phyloP scores from a whole-genome alignment of 30 jellyfish, hydroid and myxozoan genomes.

The Sanderia malayensis region DNA sequence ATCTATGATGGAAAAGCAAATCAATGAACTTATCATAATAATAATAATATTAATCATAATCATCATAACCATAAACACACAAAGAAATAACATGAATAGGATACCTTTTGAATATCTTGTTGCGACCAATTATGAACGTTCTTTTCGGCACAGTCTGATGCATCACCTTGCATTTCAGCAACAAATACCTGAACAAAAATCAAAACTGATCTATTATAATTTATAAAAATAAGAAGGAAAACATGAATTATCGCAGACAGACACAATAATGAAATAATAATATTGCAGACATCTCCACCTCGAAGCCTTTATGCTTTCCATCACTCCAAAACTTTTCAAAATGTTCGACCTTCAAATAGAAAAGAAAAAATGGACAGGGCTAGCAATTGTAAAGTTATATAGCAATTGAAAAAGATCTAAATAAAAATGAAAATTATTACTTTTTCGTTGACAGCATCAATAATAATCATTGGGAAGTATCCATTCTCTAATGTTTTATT shows the following conservation, averaged over 20 bases:
- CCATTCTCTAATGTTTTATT: constrained; percentile 95
- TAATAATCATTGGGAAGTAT: constrained; percentile 86
- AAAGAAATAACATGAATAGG: too few relatives aligned
- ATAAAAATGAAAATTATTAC: constrained; percentile 20
- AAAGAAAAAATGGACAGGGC: too few relatives aligned
- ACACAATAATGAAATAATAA: too few relatives aligned
- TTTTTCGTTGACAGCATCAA: constrained; percentile 91
- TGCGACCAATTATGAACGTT: constrained; percentile 83
- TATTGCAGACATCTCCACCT: too few relatives aligned
- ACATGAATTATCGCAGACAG: too few relatives aligned
- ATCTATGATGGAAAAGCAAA: constrained; percentile 45
- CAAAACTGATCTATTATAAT: too few relatives aligned
- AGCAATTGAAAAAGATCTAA: too few relatives aligned
- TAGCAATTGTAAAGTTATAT: too few relatives aligned
- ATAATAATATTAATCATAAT: too few relatives aligned
- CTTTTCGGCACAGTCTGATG: constrained; percentile 76
- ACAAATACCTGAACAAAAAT: constrained; percentile 62
- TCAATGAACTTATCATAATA: too few relatives aligned
- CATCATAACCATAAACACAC: too few relatives aligned
- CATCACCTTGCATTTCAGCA: constrained; percentile 86
- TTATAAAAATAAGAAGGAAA: too few relatives aligned
- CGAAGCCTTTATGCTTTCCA: constrained; percentile 97
- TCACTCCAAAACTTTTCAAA: constrained; percentile 95
- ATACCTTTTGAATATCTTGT: constrained; percentile 82
- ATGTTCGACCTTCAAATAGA: constrained; percentile 62